Conservation (phyloP, 2,888 invertebrate genomes). For the Drosophila sordidula region DNA sequence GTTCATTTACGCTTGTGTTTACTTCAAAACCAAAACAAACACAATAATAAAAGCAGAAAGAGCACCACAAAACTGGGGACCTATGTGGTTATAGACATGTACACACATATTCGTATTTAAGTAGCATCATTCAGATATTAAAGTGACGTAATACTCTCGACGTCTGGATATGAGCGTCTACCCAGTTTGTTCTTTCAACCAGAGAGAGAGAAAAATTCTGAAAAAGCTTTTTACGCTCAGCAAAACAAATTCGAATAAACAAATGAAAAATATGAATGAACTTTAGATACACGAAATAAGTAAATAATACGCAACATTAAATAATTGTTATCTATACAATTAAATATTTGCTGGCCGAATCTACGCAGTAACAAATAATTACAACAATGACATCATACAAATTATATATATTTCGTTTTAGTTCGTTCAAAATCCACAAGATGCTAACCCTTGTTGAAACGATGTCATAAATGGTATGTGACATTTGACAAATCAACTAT, state of each 20-base stretch:
- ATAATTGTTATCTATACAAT: background rate
- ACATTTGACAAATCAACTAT: background rate
- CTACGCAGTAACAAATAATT: background rate
- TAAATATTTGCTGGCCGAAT: background rate
- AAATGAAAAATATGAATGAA: slow-evolving; percentile 2
- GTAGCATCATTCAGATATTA: background rate
- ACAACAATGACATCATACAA: background rate
- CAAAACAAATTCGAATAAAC: too few species aligned
- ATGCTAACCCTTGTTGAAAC: background rate
- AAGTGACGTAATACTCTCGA: slow-evolving; percentile 26
- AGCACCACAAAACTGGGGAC: slow-evolving; percentile 7
- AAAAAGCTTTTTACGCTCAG: slow-evolving; percentile 20
- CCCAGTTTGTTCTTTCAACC: background rate
- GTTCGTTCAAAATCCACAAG: background rate
- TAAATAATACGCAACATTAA: background rate
- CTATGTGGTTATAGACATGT: background rate
- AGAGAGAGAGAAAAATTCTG: background rate
- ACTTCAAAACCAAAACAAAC: background rate
- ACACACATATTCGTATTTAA: background rate
- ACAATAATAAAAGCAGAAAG: background rate
- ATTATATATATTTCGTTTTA: too few species aligned
- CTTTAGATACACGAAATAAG: slow-evolving; percentile 1
- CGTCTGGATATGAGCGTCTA: background rate
- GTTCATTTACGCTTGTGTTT: too few species aligned
- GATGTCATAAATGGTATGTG: background rate